Evolutionary conservation across 1,140 invertebrate genomes (phyloP).

Genomic region (Drosophila pachea): DNA sequence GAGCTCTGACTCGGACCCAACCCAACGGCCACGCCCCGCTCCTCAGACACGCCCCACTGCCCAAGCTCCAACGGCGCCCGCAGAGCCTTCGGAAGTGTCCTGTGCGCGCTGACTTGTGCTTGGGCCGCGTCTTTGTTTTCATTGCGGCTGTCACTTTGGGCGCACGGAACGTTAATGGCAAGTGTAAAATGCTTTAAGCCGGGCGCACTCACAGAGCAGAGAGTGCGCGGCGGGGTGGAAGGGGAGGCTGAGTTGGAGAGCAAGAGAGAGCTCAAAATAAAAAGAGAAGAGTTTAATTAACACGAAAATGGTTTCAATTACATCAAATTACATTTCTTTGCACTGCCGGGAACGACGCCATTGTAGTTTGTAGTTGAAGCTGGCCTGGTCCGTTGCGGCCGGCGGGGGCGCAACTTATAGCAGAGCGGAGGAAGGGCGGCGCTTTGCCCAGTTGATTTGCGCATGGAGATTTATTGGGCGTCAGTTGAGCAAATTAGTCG

Average conservation of each 20-base stretch:
- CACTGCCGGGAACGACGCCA: conserved; percentile 46
- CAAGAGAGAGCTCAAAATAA: conserved; percentile 25
- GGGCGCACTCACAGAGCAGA: conserved; percentile 25
- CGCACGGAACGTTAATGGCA: conserved; percentile 73
- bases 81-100: neutral
- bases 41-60: neutral
- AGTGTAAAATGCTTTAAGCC: conserved; percentile 76
- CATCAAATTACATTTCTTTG: conserved; percentile 77
- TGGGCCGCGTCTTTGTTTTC: conserved; percentile 68
- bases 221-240: conserved; percentile 1
- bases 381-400: neutral
- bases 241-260: neutral
- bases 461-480: conserved; percentile 72
- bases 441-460: conserved; percentile 63
- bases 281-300: conserved; percentile 76
- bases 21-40: conserved; percentile 27
- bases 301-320: conserved; percentile 78
- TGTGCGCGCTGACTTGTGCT: conserved; percentile 57
- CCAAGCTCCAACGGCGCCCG: neutral
- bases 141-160: conserved; percentile 74
- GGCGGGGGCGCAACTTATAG: conserved; percentile 15
- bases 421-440: conserved; percentile 32
- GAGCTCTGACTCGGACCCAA: conserved; percentile 43
- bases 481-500: conserved; percentile 72
- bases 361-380: conserved; percentile 50